Evolutionary conservation across 2,797 vertebrate genomes (phyloP).

Genomic region (Anas capensis): DNA sequence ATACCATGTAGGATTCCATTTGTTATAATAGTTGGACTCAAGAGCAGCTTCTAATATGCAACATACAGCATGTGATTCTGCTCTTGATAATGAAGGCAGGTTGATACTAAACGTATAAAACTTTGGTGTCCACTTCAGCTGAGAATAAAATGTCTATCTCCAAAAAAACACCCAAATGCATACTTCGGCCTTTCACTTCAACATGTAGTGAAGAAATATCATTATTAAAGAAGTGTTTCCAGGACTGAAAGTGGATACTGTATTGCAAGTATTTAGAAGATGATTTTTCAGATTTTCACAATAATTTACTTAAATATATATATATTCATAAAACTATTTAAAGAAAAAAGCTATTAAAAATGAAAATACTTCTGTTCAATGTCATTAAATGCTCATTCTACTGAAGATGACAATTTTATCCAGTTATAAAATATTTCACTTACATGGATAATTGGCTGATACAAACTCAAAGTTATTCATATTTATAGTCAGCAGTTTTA

Average conservation of each 20-base stretch:
- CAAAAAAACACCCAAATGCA: accelerated
- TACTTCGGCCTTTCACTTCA: neutral
- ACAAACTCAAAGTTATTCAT: slow-evolving; percentile 15
- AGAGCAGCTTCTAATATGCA: neutral
- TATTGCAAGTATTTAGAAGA: neutral
- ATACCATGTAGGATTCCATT: neutral
- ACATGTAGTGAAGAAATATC: neutral
- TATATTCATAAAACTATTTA: neutral
- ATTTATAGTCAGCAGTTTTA: slow-evolving; percentile 59
- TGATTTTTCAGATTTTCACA: neutral
- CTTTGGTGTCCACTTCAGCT: neutral
- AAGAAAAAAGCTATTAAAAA: neutral
- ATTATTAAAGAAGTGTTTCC: neutral
- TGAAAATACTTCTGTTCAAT: neutral
- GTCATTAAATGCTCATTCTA: slow-evolving; percentile 33
- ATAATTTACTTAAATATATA: neutral
- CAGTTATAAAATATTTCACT: slow-evolving; percentile 45
- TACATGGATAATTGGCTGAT: slow-evolving; percentile 51
- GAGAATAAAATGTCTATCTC: neutral
- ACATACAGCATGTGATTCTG: neutral
- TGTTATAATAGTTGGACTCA: neutral
- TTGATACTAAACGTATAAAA: neutral
- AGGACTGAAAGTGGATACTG: neutral
- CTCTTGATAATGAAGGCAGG: neutral
- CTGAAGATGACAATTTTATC: slow-evolving; percentile 21